Conservation (phyloP, 1,140 invertebrate genomes). For the Trachymyrmex cornetzi region DNA sequence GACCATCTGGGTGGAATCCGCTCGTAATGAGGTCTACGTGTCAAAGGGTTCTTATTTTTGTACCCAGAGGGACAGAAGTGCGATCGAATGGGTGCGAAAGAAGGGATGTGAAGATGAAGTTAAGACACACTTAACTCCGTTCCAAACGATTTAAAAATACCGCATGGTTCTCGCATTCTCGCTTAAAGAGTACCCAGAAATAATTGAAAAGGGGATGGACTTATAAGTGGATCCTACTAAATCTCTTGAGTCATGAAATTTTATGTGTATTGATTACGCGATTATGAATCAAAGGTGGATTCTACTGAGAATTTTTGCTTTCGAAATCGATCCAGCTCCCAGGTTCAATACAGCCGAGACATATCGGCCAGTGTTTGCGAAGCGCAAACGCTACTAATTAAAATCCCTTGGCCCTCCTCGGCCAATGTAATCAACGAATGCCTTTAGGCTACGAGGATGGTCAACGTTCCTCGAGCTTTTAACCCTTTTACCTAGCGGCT, state of each 20-base stretch:
- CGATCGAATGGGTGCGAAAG: background rate
- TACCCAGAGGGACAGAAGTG: background rate
- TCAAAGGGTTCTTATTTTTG: constrained; percentile 66
- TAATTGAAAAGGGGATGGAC: background rate
- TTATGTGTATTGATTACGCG: constrained; percentile 35
- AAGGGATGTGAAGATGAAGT: constrained; percentile 1
- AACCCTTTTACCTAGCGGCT: constrained; percentile 67
- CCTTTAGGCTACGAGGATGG: constrained; percentile 83
- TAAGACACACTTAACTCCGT: constrained; percentile 24
- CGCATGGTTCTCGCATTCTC: background rate
- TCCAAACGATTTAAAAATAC: constrained; percentile 40
- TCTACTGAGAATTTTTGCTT: constrained; percentile 62
- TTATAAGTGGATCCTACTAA: background rate
- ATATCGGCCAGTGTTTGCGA: constrained; percentile 82
- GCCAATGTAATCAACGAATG: constrained; percentile 84
- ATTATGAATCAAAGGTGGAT: constrained; percentile 39
- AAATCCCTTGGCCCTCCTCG: constrained; percentile 83
- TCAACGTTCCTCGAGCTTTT: constrained; percentile 77
- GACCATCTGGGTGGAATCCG: constrained; percentile 62
- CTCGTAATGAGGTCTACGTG: constrained; percentile 68
- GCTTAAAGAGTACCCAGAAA: background rate
- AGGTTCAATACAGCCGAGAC: constrained; percentile 65
- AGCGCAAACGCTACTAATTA: constrained; percentile 86
- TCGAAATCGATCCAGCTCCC: constrained; percentile 31
- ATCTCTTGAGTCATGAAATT: background rate